These are phyloP conservation scores for Pseudopleuronectes americanus DNA, from an alignment of 2,797 vertebrate genomes.

Conservation along the genomic window DNA sequence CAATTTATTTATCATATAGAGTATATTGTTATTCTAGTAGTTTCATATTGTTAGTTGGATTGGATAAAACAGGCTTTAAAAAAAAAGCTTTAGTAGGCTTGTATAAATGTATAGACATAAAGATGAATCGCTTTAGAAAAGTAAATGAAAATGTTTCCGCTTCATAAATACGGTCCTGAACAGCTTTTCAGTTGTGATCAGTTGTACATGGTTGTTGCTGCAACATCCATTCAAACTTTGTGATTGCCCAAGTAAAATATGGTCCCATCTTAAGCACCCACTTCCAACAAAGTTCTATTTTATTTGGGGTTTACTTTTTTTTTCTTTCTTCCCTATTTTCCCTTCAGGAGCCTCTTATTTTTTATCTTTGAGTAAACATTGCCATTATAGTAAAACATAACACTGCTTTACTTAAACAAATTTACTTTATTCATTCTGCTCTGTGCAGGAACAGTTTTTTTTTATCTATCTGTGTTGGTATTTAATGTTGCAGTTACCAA, in stretches of 20 bases:
- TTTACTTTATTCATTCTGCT: slow-evolving; percentile 57
- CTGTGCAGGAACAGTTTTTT: slow-evolving; percentile 41
- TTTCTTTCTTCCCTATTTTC: slow-evolving; percentile 29
- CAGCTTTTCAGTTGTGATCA: not conserved
- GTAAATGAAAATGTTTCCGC: not conserved
- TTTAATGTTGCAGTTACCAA: slow-evolving; percentile 53
- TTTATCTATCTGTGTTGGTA: slow-evolving; percentile 38
- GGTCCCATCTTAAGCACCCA: slow-evolving; percentile 11
- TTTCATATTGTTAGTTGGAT: too few relatives aligned
- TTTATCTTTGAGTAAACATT: slow-evolving; percentile 52
- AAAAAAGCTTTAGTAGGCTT: not conserved
- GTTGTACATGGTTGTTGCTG: not conserved
- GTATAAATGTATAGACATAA: not conserved
- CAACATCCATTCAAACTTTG: not conserved
- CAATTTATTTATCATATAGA: too few relatives aligned
- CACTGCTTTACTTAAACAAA: slow-evolving; percentile 52
- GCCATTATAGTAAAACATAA: slow-evolving; percentile 60
- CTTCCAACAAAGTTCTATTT: slow-evolving; percentile 32
- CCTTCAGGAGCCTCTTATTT: slow-evolving; percentile 18
- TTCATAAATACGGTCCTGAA: not conserved
- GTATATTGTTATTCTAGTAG: too few relatives aligned
- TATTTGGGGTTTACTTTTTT: slow-evolving; percentile 41
- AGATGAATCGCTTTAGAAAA: not conserved
- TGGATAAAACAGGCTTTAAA: too few relatives aligned
- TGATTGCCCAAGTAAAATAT: not conserved